Percentiles rank a stretch among this genome's conserved stretches.
These are phyloP conservation scores for Spizaetus ornatus DNA, from an alignment of 2,113 vertebrate species.

Conservation along the genomic window DNA sequence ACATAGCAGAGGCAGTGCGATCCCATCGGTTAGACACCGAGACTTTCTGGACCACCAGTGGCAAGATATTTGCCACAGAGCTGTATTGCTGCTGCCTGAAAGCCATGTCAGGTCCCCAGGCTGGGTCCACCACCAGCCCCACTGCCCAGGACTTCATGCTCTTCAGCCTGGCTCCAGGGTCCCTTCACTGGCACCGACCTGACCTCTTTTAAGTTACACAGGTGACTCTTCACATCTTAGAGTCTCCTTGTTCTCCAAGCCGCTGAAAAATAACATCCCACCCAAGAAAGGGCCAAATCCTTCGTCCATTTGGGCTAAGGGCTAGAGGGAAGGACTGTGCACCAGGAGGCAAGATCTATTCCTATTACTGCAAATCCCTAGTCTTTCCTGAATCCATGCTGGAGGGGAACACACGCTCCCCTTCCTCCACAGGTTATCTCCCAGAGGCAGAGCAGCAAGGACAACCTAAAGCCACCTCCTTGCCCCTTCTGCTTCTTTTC, in stretches of 20 bases:
- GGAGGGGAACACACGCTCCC: not conserved
- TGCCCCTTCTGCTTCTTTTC: not conserved
- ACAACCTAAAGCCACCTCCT: not conserved
- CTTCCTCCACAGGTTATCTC: not conserved
- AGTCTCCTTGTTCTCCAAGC: not conserved
- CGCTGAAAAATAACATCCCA: not conserved
- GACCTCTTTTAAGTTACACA: not conserved
- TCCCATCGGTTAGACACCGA: rapidly evolving
- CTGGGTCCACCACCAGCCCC: not conserved
- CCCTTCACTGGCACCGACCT: rapidly evolving
- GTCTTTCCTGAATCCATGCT: not conserved
- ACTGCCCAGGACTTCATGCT: not conserved
- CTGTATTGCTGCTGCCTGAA: not conserved
- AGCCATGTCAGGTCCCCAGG: not conserved
- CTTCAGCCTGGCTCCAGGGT: not conserved
- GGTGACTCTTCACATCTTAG: not conserved
- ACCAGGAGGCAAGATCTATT: not conserved
- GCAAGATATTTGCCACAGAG: not conserved
- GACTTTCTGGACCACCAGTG: not conserved
- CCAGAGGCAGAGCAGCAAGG: not conserved
- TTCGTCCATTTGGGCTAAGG: not conserved
- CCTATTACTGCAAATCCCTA: not conserved
- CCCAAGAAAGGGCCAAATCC: not conserved
- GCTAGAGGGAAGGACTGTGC: not conserved
- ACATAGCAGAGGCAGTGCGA: not conserved